A percentile compares a stretch with the other conserved stretches of the same genome.
Conservation (phyloP, 2,797 vertebrate genomes). For the Myotis vivesi region DNA sequence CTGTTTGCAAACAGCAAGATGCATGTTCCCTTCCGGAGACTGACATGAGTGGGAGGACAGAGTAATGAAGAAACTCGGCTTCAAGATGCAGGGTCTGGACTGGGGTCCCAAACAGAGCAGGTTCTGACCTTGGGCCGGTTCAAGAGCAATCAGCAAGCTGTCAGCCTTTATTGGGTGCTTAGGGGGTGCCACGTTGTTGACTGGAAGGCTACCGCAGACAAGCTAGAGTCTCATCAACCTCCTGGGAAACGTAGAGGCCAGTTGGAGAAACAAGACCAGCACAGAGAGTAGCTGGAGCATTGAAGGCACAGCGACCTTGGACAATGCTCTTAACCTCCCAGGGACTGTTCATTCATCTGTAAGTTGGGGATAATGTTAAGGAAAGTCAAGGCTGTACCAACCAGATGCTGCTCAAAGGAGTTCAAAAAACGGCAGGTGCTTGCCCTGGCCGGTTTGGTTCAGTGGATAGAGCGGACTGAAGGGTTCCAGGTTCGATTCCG, state of each 20-base stretch:
- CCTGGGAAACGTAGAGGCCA: background rate
- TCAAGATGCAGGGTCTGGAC: background rate
- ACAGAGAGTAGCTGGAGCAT: background rate
- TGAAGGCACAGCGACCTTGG: background rate
- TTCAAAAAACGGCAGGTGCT: background rate
- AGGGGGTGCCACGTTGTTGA: background rate
- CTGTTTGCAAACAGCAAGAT: background rate
- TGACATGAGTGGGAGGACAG: background rate
- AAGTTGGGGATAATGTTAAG: background rate
- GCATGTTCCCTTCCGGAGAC: fast-evolving
- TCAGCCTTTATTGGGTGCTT: background rate
- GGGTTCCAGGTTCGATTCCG: too few relatives aligned
- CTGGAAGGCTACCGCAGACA: background rate
- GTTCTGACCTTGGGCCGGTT: background rate
- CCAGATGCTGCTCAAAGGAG: background rate
- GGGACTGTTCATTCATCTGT: background rate
- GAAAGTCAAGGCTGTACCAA: background rate
- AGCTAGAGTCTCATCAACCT: background rate
- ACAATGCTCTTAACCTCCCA: background rate
- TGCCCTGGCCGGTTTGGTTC: too few relatives aligned
- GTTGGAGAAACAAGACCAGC: background rate
- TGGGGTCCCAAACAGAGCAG: background rate
- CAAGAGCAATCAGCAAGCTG: background rate
- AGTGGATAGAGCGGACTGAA: too few relatives aligned
- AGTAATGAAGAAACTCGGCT: background rate